A percentile compares a stretch with the other conserved stretches of the same genome.
These are phyloP conservation scores for Corynorhinus townsendii DNA, from an alignment of 2,113 vertebrate species.

Conservation along the genomic window DNA sequence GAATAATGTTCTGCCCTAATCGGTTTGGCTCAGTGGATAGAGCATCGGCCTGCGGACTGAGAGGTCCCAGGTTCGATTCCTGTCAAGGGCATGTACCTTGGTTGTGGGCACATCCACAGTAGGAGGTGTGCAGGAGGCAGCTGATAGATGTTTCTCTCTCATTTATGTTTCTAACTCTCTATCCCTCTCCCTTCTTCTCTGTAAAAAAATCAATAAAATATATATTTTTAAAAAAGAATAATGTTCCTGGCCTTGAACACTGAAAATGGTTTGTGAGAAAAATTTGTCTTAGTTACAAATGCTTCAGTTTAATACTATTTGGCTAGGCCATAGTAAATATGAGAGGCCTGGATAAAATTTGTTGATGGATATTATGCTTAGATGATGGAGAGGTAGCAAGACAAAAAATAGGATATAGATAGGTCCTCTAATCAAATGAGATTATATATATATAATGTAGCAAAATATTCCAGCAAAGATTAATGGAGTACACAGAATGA, in stretches of 20 bases:
- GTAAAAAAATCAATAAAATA: too few relatives aligned
- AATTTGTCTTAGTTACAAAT: not conserved
- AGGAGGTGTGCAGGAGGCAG: too few relatives aligned
- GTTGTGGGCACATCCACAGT: too few relatives aligned
- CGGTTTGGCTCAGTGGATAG: too few relatives aligned
- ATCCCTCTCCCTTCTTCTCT: too few relatives aligned
- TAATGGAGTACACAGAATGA: not conserved
- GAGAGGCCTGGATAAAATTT: not conserved
- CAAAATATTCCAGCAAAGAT: not conserved
- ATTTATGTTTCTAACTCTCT: too few relatives aligned
- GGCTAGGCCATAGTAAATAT: not conserved
- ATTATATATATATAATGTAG: not conserved
- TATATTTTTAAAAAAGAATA: not conserved
- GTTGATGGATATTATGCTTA: not conserved
- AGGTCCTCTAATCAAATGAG: not conserved
- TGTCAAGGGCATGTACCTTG: too few relatives aligned
- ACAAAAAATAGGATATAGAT: not conserved
- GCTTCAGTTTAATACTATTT: not conserved
- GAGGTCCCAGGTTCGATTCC: too few relatives aligned
- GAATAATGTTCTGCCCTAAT: not conserved
- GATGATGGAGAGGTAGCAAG: not conserved
- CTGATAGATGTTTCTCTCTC: too few relatives aligned
- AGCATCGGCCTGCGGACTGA: too few relatives aligned
- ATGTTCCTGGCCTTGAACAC: not conserved
- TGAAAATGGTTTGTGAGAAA: not conserved